These are phyloP conservation scores for Vespertilio murinus DNA, from an alignment of 2,797 vertebrate genomes.

Conservation along the genomic window DNA sequence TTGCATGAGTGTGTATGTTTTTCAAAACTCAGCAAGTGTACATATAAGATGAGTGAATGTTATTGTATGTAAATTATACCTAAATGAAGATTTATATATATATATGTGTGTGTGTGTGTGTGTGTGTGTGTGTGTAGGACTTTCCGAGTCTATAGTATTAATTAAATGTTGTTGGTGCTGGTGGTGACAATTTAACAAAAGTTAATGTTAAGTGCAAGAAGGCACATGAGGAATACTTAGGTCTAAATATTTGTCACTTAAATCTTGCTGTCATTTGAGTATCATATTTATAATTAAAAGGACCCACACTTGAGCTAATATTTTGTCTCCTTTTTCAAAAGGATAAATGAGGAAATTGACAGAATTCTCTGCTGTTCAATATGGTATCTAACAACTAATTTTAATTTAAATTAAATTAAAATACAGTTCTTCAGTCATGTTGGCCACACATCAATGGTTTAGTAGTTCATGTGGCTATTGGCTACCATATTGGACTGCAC, in stretches of 20 bases:
- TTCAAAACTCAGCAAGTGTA: neutral
- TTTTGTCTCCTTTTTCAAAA: constrained; percentile 8
- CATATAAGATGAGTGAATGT: neutral
- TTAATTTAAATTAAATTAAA: constrained; percentile 8
- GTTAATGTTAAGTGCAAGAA: neutral
- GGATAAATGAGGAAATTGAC: neutral
- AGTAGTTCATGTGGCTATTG: neutral
- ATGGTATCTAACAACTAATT: neutral
- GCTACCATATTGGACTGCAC: neutral
- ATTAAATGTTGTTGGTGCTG: neutral
- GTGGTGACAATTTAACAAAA: neutral
- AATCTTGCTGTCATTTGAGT: neutral
- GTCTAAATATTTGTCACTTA: neutral
- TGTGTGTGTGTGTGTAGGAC: neutral
- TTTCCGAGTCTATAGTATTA: neutral
- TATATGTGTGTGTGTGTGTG: no score
- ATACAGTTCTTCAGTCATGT: neutral
- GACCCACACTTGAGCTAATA: neutral
- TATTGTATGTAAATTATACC: neutral
- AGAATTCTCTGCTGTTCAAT: neutral
- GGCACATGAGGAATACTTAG: neutral
- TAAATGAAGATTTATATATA: neutral
- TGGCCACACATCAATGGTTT: neutral
- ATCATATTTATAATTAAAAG: constrained; percentile 23
- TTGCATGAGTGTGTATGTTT: neutral